Percentiles rank a stretch among this genome's conserved stretches.
phyloP scores from a whole-genome alignment of 2,888 invertebrate genomes.

The Callimorpha dominula region DNA sequence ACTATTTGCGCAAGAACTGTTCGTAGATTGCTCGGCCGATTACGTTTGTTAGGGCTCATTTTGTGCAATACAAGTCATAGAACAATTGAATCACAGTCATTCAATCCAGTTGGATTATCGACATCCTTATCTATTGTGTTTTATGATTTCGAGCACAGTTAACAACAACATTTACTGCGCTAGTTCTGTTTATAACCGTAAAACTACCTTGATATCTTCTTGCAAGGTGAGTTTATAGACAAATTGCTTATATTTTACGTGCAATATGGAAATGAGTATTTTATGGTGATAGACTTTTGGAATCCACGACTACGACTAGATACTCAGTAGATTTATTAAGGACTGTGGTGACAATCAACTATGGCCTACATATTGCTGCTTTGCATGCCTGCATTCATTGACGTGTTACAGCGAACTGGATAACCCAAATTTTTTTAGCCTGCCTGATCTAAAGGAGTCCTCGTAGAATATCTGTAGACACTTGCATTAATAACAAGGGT shows the following conservation, averaged over 20 bases:
- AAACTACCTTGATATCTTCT: background rate
- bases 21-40: slow-evolving; percentile 13
- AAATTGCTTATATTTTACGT: too few species aligned
- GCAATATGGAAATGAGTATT: background rate
- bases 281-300: too few species aligned
- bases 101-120: slow-evolving; percentile 13
- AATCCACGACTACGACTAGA: too few species aligned
- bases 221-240: background rate
- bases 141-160: slow-evolving; percentile 3
- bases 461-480: too few species aligned
- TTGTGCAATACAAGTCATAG: slow-evolving; percentile 13
- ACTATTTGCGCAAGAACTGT: slow-evolving; percentile 1
- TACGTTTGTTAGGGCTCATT: slow-evolving; percentile 11
- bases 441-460: too few species aligned
- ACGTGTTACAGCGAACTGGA: too few species aligned
- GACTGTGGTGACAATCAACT: too few species aligned
- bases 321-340: too few species aligned
- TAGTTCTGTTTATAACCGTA: background rate
- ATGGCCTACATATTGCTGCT: too few species aligned
- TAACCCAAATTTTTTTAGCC: too few species aligned
- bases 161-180: background rate
- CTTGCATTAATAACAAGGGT: too few species aligned
- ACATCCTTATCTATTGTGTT: slow-evolving; percentile 4
- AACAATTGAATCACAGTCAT: slow-evolving; percentile 23
- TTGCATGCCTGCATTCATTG: too few species aligned